Evolutionary conservation across 1,140 invertebrate genomes (phyloP).

Genomic region (Lordiphosa stackelbergi): DNA sequence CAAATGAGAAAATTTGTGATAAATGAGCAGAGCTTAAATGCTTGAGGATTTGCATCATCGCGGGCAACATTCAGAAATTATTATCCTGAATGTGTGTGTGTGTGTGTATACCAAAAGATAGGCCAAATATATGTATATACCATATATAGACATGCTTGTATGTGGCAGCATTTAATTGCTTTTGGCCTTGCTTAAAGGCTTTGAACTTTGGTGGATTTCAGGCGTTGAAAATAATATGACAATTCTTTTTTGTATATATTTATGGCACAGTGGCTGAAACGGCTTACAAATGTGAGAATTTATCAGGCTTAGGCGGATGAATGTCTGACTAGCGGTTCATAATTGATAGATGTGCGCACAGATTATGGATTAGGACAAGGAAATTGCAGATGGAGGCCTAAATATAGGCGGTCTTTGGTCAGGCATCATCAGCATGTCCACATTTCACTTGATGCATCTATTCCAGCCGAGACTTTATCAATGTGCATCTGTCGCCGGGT

Average conservation of each 20-base stretch:
- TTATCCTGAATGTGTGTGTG: constrained; percentile 44
- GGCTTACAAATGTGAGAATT: constrained; percentile 47
- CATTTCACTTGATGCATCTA: too few relatives aligned
- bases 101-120: constrained; percentile 31
- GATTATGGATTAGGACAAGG: constrained; percentile 15
- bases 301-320: constrained; percentile 46
- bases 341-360: constrained; percentile 22
- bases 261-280: constrained; percentile 1
- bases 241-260: constrained; percentile 13
- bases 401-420: too few relatives aligned
- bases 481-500: too few relatives aligned
- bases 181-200: constrained; percentile 22
- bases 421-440: too few relatives aligned
- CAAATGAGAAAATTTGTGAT: constrained; percentile 71
- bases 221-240: constrained; percentile 31
- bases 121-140: constrained; percentile 1
- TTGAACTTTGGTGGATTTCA: neutral
- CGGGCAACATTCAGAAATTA: constrained; percentile 41
- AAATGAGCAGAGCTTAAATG: constrained; percentile 68
- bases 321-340: constrained; percentile 1
- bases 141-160: constrained; percentile 9
- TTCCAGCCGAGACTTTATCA: too few relatives aligned
- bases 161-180: constrained; percentile 50
- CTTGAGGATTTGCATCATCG: constrained; percentile 27
- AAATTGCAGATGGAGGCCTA: too few relatives aligned